A percentile compares a stretch with the other conserved stretches of the same genome.
Evolutionary conservation across 2,888 invertebrate genomes (phyloP).

Genomic region (Barypeithes pellucidus): DNA sequence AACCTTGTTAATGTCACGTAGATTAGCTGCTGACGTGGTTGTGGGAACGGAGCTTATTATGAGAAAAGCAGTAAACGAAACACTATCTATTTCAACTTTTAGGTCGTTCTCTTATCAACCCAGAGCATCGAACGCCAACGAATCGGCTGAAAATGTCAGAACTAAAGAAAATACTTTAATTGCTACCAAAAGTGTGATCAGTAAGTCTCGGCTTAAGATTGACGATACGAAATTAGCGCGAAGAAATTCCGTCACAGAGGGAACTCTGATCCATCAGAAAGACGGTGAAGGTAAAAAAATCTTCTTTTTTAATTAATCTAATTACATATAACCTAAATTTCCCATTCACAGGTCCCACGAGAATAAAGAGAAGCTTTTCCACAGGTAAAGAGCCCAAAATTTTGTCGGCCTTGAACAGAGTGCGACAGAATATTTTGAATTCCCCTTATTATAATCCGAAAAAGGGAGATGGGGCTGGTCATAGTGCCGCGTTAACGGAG

Average conservation of each 20-base stretch:
- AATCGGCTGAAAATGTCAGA: constrained; percentile 17
- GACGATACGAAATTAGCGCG: constrained; percentile 25
- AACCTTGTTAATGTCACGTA: too few relatives aligned
- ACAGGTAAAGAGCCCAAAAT: constrained; percentile 54
- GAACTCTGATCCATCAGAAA: constrained; percentile 2
- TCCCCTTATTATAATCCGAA: constrained; percentile 49
- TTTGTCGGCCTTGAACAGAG: constrained; percentile 54
- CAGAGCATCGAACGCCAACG: not conserved
- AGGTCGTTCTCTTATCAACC: constrained; percentile 28
- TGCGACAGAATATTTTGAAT: constrained; percentile 55
- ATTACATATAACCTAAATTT: too few relatives aligned
- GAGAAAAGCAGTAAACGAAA: too few relatives aligned
- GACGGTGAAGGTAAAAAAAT: constrained; percentile 20
- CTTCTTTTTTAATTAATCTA: too few relatives aligned
- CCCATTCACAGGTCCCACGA: constrained; percentile 11
- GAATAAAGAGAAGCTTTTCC: constrained; percentile 52
- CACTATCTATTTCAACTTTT: too few relatives aligned
- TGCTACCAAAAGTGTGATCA: constrained; percentile 6
- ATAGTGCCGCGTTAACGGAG: constrained; percentile 10
- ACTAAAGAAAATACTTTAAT: not conserved
- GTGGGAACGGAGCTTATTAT: too few relatives aligned
- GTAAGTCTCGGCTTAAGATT: constrained; percentile 15
- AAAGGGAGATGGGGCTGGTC: not conserved
- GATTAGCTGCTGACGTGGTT: too few relatives aligned
- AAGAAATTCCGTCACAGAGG: constrained; percentile 49